A percentile compares a stretch with the other conserved stretches of the same genome.
These are phyloP conservation scores for Pseudomyrmex cubaensis DNA, from an alignment of 1,140 invertebrate species.

Conservation along the genomic window DNA sequence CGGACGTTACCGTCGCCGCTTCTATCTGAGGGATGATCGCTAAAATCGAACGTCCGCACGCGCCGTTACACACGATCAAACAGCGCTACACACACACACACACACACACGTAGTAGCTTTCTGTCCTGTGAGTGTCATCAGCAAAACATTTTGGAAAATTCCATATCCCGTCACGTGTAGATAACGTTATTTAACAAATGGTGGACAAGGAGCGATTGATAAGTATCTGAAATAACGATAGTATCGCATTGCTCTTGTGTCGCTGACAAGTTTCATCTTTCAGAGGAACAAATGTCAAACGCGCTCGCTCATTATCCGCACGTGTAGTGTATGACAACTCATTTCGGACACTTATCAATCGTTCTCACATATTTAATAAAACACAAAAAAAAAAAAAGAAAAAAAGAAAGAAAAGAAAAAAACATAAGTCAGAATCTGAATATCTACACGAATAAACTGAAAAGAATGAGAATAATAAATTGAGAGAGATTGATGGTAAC, in stretches of 20 bases:
- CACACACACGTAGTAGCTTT: neutral
- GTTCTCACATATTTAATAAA: too few species aligned
- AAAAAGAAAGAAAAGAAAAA: too few species aligned
- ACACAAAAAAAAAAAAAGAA: too few species aligned
- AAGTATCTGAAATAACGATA: too few species aligned
- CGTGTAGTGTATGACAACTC: too few species aligned
- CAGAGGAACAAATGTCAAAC: too few species aligned
- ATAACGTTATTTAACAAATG: neutral
- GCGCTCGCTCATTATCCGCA: too few species aligned
- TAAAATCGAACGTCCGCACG: constrained; percentile 10
- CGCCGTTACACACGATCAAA: neutral
- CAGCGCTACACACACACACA: neutral
- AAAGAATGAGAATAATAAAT: neutral
- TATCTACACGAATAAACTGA: neutral
- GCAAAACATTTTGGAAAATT: neutral
- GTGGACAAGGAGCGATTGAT: too few species aligned
- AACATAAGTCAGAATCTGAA: too few species aligned
- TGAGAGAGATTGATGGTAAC: constrained; percentile 40
- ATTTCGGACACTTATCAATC: too few species aligned
- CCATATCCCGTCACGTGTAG: neutral
- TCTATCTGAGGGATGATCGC: constrained; percentile 31
- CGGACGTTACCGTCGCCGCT: constrained; percentile 30
- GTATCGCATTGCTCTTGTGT: too few species aligned
- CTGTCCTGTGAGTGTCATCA: constrained; percentile 1
- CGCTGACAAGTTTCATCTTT: too few species aligned